These are phyloP conservation scores for Hypomecis punctinalis DNA, from an alignment of 2,888 invertebrate species.

Conservation along the genomic window DNA sequence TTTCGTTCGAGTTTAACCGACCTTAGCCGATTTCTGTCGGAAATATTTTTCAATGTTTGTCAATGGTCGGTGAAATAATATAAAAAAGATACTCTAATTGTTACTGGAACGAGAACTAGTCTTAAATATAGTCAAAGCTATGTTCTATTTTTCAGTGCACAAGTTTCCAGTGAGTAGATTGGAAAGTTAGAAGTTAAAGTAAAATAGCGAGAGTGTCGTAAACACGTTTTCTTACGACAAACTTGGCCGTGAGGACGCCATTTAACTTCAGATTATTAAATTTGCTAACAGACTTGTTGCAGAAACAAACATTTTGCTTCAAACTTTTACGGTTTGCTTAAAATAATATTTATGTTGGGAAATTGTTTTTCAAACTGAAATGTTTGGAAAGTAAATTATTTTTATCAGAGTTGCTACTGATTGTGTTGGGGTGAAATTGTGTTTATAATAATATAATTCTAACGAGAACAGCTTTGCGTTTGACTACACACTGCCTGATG, in stretches of 20 bases:
- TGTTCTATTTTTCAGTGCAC: not conserved
- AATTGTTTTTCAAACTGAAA: slow-evolving; percentile 8
- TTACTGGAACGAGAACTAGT: too few species aligned
- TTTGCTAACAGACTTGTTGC: slow-evolving; percentile 20
- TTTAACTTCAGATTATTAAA: slow-evolving; percentile 27
- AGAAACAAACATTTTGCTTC: slow-evolving; percentile 17
- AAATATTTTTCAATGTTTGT: too few species aligned
- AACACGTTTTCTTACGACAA: slow-evolving; percentile 40
- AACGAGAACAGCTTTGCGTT: too few species aligned
- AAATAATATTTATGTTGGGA: slow-evolving; percentile 17
- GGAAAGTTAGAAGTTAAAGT: slow-evolving; percentile 5
- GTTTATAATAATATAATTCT: too few species aligned
- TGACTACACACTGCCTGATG: too few species aligned
- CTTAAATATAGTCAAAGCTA: not conserved
- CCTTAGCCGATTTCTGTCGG: too few species aligned
- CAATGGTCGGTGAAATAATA: too few species aligned
- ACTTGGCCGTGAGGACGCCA: slow-evolving; percentile 20
- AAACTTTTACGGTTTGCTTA: slow-evolving; percentile 14
- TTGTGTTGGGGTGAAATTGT: not conserved
- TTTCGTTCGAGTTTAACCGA: too few species aligned
- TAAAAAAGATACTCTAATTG: too few species aligned
- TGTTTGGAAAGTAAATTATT: not conserved
- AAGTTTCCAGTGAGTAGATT: slow-evolving; percentile 3
- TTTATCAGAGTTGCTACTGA: not conserved
- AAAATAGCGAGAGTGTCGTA: slow-evolving; percentile 23